A percentile compares a stretch with the other conserved stretches of the same genome.
These are phyloP conservation scores for Cassiopea xamachana DNA, from an alignment of 30 jellyfish, hydroid and myxozoan genomes.

Conservation along the genomic window DNA sequence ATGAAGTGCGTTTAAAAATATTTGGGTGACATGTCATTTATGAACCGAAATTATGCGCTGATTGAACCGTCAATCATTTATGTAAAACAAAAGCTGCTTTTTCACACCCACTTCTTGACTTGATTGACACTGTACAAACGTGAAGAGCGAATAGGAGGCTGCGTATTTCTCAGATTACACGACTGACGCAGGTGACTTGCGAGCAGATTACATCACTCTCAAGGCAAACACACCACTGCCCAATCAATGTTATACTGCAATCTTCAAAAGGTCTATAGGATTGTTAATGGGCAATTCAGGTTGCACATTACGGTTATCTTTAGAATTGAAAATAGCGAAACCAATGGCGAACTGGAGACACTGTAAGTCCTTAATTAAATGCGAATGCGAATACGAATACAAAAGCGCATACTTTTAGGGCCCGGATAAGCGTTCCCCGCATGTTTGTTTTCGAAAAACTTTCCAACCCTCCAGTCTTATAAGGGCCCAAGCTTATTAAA, in stretches of 20 bases:
- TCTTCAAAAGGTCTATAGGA: too few relatives aligned
- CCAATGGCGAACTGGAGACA: too few relatives aligned
- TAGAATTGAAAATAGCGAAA: too few relatives aligned
- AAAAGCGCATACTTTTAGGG: too few relatives aligned
- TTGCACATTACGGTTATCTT: too few relatives aligned
- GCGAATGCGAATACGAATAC: too few relatives aligned
- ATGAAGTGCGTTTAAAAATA: constrained; percentile 42
- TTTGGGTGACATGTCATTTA: constrained; percentile 66
- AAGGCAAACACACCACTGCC: background rate
- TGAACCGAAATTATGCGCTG: constrained; percentile 74
- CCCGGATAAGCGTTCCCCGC: too few relatives aligned
- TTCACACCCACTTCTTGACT: constrained; percentile 83
- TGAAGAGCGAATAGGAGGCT: constrained; percentile 42
- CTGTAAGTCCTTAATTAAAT: too few relatives aligned
- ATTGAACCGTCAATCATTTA: constrained; percentile 68
- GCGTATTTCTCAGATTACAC: constrained; percentile 16
- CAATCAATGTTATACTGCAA: background rate
- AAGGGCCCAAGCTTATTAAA: too few relatives aligned
- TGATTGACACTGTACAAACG: constrained; percentile 76
- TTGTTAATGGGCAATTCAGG: too few relatives aligned
- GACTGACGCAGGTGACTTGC: constrained; percentile 9
- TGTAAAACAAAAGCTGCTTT: constrained; percentile 55
- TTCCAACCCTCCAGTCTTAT: too few relatives aligned
- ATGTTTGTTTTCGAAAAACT: too few relatives aligned
- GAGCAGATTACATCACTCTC: background rate